phyloP scores from a whole-genome alignment of 2,113 vertebrate genomes.

The Microtus ochrogaster region DNA sequence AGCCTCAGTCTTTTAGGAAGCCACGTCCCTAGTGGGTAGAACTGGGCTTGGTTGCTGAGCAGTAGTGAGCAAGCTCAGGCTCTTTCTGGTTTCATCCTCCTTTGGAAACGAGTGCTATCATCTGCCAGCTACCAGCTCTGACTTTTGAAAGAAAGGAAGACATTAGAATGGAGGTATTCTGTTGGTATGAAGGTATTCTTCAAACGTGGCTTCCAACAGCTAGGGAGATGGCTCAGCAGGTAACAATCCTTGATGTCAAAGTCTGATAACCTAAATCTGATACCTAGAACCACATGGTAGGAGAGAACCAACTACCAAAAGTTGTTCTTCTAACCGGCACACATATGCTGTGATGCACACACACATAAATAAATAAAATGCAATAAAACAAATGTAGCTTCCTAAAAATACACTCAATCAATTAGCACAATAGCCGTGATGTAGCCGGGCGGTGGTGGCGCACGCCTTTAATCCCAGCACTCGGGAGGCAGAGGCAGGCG shows the following conservation, averaged over 20 bases:
- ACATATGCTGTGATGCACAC: neutral
- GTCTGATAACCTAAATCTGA: neutral
- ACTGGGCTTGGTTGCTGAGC: neutral
- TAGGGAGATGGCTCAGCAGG: neutral
- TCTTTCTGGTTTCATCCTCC: neutral
- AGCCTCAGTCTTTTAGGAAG: neutral
- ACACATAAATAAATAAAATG: neutral
- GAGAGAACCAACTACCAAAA: neutral
- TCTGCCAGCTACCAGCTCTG: neutral
- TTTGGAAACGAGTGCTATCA: neutral
- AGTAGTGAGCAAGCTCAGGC: neutral
- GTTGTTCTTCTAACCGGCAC: neutral
- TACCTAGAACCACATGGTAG: neutral
- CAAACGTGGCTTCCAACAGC: neutral
- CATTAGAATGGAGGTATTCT: conserved; percentile 4
- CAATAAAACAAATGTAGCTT: neutral
- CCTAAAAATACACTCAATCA: conserved; percentile 37
- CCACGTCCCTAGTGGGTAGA: neutral
- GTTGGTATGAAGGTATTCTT: conserved; percentile 9
- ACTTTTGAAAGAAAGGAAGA: neutral
- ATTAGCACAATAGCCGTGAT: neutral
- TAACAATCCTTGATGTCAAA: neutral
- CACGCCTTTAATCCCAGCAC: too few species aligned
- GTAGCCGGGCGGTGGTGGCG: too few species aligned
- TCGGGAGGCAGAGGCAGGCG: too few species aligned